These are phyloP conservation scores for Dicycla oo DNA, from an alignment of 2,888 invertebrate species.

Conservation along the genomic window DNA sequence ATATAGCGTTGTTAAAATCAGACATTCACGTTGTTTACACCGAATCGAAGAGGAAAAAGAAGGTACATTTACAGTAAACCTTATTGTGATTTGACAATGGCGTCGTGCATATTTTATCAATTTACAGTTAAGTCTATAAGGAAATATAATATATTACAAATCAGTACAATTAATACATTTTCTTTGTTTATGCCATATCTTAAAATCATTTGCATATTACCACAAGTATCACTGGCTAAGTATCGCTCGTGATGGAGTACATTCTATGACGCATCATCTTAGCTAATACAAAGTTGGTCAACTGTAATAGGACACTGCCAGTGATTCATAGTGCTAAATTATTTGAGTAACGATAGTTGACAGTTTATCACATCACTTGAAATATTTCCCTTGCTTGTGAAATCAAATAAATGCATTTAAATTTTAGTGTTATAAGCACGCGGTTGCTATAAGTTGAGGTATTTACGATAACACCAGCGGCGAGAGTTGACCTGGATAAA, in stretches of 20 bases:
- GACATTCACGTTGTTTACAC: constrained; percentile 82
- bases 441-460: constrained; percentile 50
- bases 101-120: constrained; percentile 18
- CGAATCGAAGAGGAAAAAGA: constrained; percentile 84
- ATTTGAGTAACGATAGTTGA: constrained; percentile 68
- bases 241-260: constrained; percentile 71
- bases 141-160: constrained; percentile 4
- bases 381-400: constrained; percentile 39
- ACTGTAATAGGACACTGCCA: constrained; percentile 78
- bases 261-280: constrained; percentile 78
- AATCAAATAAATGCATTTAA: constrained; percentile 49
- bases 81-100: constrained; percentile 5
- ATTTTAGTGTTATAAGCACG: constrained; percentile 48
- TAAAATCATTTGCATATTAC: constrained; percentile 41
- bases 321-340: constrained; percentile 77
- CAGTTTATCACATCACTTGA: constrained; percentile 51
- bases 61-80: constrained; percentile 68
- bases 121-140: not conserved
- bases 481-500: constrained; percentile 60
- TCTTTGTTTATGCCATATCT: constrained; percentile 36
- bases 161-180: constrained; percentile 5
- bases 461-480: constrained; percentile 52
- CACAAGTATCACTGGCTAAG: constrained; percentile 69
- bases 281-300: constrained; percentile 81
- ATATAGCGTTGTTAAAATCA: constrained; percentile 83